These are phyloP conservation scores for Petrocephalus sullivani DNA, from an alignment of 2,797 vertebrate genomes.

Conservation along the genomic window DNA sequence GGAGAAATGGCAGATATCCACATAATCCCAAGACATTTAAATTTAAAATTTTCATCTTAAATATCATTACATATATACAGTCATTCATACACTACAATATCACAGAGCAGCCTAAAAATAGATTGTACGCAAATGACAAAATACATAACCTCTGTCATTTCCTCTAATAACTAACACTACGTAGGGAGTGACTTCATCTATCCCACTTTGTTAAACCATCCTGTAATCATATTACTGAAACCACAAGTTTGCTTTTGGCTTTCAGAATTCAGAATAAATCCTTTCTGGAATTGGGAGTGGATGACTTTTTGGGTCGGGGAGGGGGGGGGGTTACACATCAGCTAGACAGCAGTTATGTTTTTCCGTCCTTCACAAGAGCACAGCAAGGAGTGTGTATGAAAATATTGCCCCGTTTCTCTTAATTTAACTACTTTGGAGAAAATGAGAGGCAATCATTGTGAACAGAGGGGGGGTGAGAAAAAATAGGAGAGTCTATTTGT, in stretches of 20 bases:
- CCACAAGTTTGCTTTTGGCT: constrained; percentile 26
- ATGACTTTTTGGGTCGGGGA: neutral
- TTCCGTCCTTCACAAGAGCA: neutral
- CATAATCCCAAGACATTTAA: constrained; percentile 44
- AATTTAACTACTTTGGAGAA: neutral
- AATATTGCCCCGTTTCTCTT: neutral
- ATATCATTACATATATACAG: constrained; percentile 51
- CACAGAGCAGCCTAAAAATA: constrained; percentile 59
- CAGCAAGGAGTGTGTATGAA: neutral
- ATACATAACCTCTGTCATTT: constrained; percentile 48
- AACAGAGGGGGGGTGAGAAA: neutral
- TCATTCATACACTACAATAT: constrained; percentile 56
- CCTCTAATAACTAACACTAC: constrained; percentile 40
- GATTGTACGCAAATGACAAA: constrained; percentile 66
- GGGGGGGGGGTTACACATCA: neutral
- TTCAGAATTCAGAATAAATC: neutral
- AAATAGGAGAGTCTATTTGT: neutral
- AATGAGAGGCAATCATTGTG: neutral
- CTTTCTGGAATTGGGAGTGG: neutral
- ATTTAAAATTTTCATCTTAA: constrained; percentile 49
- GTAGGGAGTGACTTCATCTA: constrained; percentile 33
- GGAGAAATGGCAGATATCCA: constrained; percentile 56
- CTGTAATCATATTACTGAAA: constrained; percentile 18
- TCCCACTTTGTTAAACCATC: constrained; percentile 24
- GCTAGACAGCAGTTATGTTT: neutral